phyloP scores from a whole-genome alignment of 92 coral and sea anemone species.

The Porites rus region DNA sequence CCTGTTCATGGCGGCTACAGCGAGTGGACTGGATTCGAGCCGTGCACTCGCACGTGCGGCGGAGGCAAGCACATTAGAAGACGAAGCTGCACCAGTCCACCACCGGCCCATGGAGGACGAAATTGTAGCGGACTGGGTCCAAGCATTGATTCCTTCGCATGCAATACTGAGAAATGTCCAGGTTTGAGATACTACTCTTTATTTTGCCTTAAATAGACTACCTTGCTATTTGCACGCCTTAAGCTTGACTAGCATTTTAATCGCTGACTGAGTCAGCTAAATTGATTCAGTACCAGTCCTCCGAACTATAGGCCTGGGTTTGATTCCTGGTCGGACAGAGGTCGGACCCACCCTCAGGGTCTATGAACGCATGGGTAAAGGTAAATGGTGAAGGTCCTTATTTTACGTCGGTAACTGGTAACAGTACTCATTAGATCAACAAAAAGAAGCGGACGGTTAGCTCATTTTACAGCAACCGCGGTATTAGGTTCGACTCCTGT shows the following conservation, averaged over 20 bases:
- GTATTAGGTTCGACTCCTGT: too few species aligned
- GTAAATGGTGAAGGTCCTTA: too few species aligned
- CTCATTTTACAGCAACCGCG: too few species aligned
- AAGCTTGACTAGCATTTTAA: neutral
- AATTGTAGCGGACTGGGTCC: conserved; percentile 81
- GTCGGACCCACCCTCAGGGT: too few species aligned
- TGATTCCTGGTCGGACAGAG: too few species aligned
- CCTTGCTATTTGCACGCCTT: neutral
- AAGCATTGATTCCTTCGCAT: conserved; percentile 36
- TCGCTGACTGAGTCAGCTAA: too few species aligned
- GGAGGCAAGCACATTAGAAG: conserved; percentile 75
- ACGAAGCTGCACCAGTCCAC: conserved; percentile 76
- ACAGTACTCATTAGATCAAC: too few species aligned
- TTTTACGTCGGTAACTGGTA: too few species aligned
- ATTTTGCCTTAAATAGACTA: neutral
- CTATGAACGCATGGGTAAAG: too few species aligned
- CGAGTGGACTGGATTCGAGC: conserved; percentile 70
- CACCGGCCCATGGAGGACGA: conserved; percentile 76
- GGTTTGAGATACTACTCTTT: conserved; percentile 44
- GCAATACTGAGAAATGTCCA: conserved; percentile 85
- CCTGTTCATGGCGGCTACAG: conserved; percentile 79
- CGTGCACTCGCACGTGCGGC: conserved; percentile 77
- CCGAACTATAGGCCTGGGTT: too few species aligned
- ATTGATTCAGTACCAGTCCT: too few species aligned
- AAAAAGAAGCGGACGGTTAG: too few species aligned